A percentile compares a stretch with the other conserved stretches of the same genome.
phyloP scores from a whole-genome alignment of 2,797 vertebrate genomes.

The Clamator glandarius region DNA sequence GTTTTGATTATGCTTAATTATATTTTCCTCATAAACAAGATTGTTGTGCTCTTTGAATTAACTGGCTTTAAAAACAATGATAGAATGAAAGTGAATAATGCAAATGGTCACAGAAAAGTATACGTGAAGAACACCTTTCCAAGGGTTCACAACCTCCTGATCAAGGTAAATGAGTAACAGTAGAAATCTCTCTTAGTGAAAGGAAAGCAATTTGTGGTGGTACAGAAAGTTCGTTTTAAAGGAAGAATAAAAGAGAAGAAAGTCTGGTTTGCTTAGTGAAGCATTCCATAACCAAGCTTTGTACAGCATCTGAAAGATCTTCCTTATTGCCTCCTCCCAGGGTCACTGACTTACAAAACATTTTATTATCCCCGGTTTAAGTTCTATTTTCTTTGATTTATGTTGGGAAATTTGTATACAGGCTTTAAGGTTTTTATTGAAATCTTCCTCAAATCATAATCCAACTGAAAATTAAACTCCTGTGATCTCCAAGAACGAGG shows the following conservation, averaged over 20 bases:
- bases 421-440: not conserved
- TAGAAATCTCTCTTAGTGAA: not conserved
- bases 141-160: not conserved
- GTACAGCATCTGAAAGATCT: not conserved
- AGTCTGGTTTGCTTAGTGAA: not conserved
- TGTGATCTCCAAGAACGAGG: not conserved
- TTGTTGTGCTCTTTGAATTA: not conserved
- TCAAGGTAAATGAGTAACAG: not conserved
- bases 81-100: not conserved
- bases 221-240: not conserved
- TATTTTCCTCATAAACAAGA: slow-evolving; percentile 30
- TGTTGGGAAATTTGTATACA: not conserved
- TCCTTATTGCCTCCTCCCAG: not conserved
- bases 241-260: not conserved
- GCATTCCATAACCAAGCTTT: not conserved
- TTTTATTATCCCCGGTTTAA: not conserved
- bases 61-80: not conserved
- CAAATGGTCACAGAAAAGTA: not conserved
- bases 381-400: not conserved
- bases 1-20: slow-evolving; percentile 42
- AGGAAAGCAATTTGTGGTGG: not conserved
- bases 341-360: not conserved
- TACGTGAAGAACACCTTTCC: not conserved
- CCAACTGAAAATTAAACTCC: not conserved
- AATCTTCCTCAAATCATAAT: not conserved